Percentiles rank a stretch among this genome's conserved stretches.
Evolutionary conservation across 1,140 invertebrate genomes (phyloP).

Genomic region (Chionoecetes opilio): DNA sequence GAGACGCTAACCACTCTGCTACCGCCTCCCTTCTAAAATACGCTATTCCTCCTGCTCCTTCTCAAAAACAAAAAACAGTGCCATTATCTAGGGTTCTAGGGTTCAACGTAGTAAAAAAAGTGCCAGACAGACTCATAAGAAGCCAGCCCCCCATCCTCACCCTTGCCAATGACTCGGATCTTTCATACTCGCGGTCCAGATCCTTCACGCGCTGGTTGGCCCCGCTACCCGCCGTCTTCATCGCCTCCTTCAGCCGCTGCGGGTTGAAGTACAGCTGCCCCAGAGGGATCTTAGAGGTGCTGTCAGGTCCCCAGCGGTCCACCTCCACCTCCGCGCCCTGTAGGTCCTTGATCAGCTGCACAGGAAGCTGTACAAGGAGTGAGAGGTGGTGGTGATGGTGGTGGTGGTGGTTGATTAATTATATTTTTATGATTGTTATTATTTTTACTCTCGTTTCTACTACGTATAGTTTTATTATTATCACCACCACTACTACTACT

Average conservation of each 20-base stretch:
- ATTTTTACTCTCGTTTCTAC: not conserved
- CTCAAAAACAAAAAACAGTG: too few species aligned
- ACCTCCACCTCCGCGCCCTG: conserved; percentile 82
- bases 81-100: too few species aligned
- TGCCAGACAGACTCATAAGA: too few species aligned
- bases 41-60: too few species aligned
- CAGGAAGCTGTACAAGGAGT: conserved; percentile 80
- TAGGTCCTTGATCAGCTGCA: conserved; percentile 83
- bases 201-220: conserved; percentile 82
- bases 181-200: conserved; percentile 85
- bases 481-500: not conserved
- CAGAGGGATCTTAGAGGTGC: conserved; percentile 78
- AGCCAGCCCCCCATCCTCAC: conserved; percentile 81
- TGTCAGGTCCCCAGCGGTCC: conserved; percentile 48
- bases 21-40: too few species aligned
- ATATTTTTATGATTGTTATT: too few species aligned
- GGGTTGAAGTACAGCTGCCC: conserved; percentile 85
- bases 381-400: not conserved
- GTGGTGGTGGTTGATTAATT: too few species aligned
- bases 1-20: too few species aligned
- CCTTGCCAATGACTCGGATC: conserved; percentile 87
- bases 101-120: too few species aligned
- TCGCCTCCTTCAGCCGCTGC: conserved; percentile 83
- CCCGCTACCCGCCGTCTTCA: conserved; percentile 81
- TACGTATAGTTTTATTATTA: not conserved